Base-by-base conservation (phyloP, 2,888 invertebrate species). In the Cerceris ruficornis region DNA sequence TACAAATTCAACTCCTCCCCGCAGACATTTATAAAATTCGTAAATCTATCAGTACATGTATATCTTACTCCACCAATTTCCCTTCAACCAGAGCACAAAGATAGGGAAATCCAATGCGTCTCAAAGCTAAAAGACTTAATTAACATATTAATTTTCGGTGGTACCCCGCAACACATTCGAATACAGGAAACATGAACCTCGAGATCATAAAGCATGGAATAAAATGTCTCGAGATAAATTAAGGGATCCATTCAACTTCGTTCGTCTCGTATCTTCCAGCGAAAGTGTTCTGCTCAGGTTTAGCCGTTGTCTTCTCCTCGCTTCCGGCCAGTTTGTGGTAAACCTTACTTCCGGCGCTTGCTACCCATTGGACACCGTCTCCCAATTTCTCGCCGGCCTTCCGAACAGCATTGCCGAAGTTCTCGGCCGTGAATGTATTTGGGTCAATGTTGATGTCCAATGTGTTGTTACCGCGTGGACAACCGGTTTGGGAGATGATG, bases 311-410 rank as follows among this genome's bases (percentile, higher is more conserved):
- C 7, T 62, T 84, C 7, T 88, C 87, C 55, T 91, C 89, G 0
- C 93, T 92, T 41, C 92, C 91, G 0, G 90, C 13, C 0, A 95
- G 93, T 86, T 94, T 95, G 87, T 95, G 93, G 90, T 96, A 96
- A n/a, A 95, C 94, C 76, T 94, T 95, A 90, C 95, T 95, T 11
- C 96, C 95, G 0, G 95, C 94, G 17, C 94, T 94, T 0, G 95
- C 95, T 0, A 95, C 94, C 91, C 95, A 96, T 88, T 96, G 96
- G 0, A 96, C 95, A 0, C 95, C 95, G 77, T 95, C 94, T 59
- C 96, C 96, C 58, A 96, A 93, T 86, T 94, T 96, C 69, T 95
- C 95, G 0, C 96, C 96, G 43, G 96, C 95, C 89, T 95, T 96
- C 82, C 95, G 94, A 7, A 97, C 95, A 1, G 95, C 95, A 65